Base-by-base conservation (phyloP, 2,113 vertebrate species). In the Erinaceus europaeus region DNA sequence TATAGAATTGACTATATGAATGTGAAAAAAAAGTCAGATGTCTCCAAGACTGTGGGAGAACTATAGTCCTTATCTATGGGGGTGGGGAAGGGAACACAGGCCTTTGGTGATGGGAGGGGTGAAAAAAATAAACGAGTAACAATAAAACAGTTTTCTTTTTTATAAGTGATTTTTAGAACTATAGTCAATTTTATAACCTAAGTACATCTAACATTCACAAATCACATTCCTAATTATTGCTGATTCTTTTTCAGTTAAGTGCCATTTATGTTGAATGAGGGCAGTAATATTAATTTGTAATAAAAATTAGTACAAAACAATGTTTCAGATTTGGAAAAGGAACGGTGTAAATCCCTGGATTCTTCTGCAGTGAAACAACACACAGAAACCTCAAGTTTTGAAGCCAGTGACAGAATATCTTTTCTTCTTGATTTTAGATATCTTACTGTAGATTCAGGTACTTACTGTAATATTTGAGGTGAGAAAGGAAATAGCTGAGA, bases 291-390 rank as follows among this genome's bases (percentile, higher is more conserved):
- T 64, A 44, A 64, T 90, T 84, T 88, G 1, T 68, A 71, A 55
- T 85, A 11, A 72, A 73, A 64, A 57, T 50, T 1, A 67, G 57
- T 71, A 21, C 10, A 57, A 55, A 86, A 50, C 14, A 64, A 75
- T 20, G 7, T 62, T 88, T 38, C 71, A 67, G 17, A n/a, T 86
- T 68, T 80, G 61, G 84, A 80, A 67, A 59, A 72, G 86, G 77
- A 67, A 77, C 2, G 44, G 1, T 36, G 18, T 65, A 75, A 79
- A 57, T n/a, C 13, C 40, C 12, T 1, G 44, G 38, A 42, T 79
- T 82, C 29, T 85, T 74, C 38, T 62, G 1, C 13, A 53, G 34
- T 57, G 38, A 91, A 82, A 61, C 38, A 34, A n/a, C 48, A 78
- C 42, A 67, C 72, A 59, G 78, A 90, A 79, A 27, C 5, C 23